These are phyloP conservation scores for Palythoa heliodiscus DNA, from an alignment of 92 coral and sea anemone species.

Conservation along the genomic window DNA sequence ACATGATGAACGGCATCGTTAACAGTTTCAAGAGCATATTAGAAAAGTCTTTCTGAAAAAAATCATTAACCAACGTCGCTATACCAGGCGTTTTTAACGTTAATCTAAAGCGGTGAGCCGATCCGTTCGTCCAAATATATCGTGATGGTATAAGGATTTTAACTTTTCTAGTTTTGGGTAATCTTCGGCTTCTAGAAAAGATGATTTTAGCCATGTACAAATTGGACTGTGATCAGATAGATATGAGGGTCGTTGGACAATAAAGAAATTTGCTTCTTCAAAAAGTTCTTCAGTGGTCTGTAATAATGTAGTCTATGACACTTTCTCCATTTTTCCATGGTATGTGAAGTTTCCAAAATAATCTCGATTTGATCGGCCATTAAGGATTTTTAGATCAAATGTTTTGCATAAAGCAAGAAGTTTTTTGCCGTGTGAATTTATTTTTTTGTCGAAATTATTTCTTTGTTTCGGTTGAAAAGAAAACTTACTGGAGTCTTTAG, in stretches of 20 bases:
- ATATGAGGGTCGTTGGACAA: conserved; percentile 23
- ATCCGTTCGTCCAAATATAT: conserved; percentile 10
- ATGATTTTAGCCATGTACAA: conserved; percentile 16
- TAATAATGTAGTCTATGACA: conserved; percentile 57
- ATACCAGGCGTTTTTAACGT: not conserved
- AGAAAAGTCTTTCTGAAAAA: not conserved
- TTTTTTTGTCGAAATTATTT: not conserved
- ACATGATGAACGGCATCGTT: conserved; percentile 4
- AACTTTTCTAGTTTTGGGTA: not conserved
- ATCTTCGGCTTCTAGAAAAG: conserved; percentile 5
- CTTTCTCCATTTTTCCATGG: conserved; percentile 52
- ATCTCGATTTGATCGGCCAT: conserved; percentile 42
- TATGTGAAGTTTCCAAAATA: conserved; percentile 52
- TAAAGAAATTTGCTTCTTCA: conserved; percentile 7
- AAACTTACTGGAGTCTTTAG: not conserved
- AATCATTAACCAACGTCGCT: not conserved
- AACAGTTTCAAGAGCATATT: not conserved
- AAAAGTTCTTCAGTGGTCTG: conserved; percentile 32
- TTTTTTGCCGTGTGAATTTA: conserved; percentile 31
- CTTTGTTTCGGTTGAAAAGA: not conserved
- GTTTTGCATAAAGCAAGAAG: conserved; percentile 35
- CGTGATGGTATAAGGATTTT: not conserved
- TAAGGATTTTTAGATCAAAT: conserved; percentile 23
- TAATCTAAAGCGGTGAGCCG: conserved; percentile 1
- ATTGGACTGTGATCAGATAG: conserved; percentile 37